Percentiles rank a stretch among this genome's conserved stretches.
Evolutionary conservation across 1,140 invertebrate species (phyloP).

Genomic region (Papilio glaucus): DNA sequence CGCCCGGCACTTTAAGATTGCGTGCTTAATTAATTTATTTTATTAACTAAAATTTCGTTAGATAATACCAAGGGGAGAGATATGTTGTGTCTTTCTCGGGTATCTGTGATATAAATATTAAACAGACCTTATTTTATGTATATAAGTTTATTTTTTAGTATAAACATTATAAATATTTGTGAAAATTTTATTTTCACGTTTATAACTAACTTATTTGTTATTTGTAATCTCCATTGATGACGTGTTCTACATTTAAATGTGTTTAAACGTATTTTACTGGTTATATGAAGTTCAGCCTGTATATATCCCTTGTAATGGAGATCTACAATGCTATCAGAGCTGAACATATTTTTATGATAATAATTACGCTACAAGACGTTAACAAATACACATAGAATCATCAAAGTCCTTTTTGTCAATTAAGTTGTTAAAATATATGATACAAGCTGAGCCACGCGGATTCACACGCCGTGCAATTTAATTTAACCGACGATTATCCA

Average conservation of each 20-base stretch:
- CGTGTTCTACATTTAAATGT: slow-evolving; percentile 6
- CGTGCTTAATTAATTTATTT: slow-evolving; percentile 68
- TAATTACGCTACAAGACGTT: background rate
- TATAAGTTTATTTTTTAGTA: slow-evolving; percentile 40
- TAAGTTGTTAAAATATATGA: background rate
- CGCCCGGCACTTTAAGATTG: slow-evolving; percentile 60
- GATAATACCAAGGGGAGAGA: slow-evolving; percentile 55
- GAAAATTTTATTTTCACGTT: slow-evolving; percentile 36
- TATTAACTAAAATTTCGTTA: slow-evolving; percentile 49
- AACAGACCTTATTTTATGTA: slow-evolving; percentile 55
- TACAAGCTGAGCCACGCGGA: too few relatives aligned
- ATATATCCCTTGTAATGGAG: slow-evolving; percentile 30
- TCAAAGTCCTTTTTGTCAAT: background rate
- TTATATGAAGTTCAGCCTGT: slow-evolving; percentile 23
- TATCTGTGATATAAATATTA: slow-evolving; percentile 80
- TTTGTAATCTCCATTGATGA: slow-evolving; percentile 31
- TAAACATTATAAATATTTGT: slow-evolving; percentile 30
- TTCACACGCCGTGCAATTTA: too few relatives aligned
- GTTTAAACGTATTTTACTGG: slow-evolving; percentile 16
- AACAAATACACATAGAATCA: background rate
- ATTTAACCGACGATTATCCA: too few relatives aligned
- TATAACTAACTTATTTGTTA: slow-evolving; percentile 29
- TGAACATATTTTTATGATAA: slow-evolving; percentile 33
- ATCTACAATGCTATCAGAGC: slow-evolving; percentile 14
- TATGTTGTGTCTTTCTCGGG: slow-evolving; percentile 72